Conservation (phyloP, 53 echinoderm and acorn worm genomes). For the Echinarachnius parma region DNA sequence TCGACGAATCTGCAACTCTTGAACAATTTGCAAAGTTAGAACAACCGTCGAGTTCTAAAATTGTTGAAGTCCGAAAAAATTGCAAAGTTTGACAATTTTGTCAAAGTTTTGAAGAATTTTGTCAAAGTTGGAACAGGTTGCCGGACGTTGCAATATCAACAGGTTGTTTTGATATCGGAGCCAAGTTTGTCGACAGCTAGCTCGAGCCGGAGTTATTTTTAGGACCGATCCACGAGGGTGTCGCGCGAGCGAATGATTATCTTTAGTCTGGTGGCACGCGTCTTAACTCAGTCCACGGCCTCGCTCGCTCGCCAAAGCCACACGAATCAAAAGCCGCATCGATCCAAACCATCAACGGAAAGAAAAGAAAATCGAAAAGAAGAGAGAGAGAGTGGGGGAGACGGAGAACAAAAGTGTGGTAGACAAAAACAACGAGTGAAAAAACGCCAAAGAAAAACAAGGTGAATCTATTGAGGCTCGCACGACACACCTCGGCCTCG, state of each 20-base stretch:
- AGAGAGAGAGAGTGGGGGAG: background rate
- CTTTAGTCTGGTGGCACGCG: conserved; percentile 23
- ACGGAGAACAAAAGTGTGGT: conserved; percentile 1
- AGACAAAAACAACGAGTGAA: no score
- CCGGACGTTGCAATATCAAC: background rate
- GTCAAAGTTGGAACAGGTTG: background rate
- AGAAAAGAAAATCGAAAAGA: no score
- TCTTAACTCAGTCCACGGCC: conserved; percentile 3
- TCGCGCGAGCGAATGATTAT: conserved; percentile 22
- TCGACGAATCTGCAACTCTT: background rate
- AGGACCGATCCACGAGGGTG: conserved; percentile 16
- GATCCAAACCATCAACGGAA: no score
- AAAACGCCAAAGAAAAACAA: no score
- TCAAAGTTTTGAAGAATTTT: background rate
- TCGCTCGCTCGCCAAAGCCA: no score
- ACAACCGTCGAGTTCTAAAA: background rate
- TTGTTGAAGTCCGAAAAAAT: background rate
- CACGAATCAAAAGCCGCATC: no score
- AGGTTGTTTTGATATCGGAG: conserved; percentile 18
- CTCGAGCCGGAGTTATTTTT: background rate
- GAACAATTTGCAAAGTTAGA: background rate
- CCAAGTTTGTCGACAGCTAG: background rate
- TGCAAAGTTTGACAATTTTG: background rate
- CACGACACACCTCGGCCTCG: no score
- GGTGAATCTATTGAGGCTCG: no score